Evolutionary conservation across 2,888 invertebrate species (phyloP), one percentile per base, ranked within the genome.

Genomic region (Ectemnius continuus): DNA sequence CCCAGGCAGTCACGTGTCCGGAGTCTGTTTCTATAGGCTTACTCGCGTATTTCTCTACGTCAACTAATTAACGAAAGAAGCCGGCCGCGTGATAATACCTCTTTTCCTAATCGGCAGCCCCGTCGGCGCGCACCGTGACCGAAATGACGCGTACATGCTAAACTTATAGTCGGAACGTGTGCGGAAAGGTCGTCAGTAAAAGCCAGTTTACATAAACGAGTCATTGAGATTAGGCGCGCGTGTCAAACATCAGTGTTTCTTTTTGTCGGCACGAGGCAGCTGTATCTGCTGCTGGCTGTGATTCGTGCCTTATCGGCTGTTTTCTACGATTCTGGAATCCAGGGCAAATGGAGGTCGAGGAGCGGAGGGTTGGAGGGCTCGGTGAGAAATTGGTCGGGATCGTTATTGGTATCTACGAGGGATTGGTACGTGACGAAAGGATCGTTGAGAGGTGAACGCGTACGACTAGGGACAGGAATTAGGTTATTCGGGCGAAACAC

Each of bases 401-500:
- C 20, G 26, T 36, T 28, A 28, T 28, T 28, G 28, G n/a, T 28
- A 16, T 14, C 6, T 14, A 2, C 14, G 14, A 52, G 13, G 52
- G 52, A 11, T 52, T 52, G 4, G 52, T 52, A 52, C 52, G 52
- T 52, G 52, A 52, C 52, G 16, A 52, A 52, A 61, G 64, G 61
- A 73, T 73, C 73, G 67, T 68, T 52, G 65, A 65, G 26, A 20
- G 26, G 20, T 23, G 23, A 52, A 26, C 2, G 48, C 28, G 62
- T 62, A 23, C 26, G 11, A 26, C 47, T 26, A 61, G 60, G 20
- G 66, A 59, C 45, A 57, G 70, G 68, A 80, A 80, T 80, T 80
- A 70, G 79, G 79, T 79, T 80, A 75, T 73, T 77, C 68, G 79
- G 80, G n/a, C 76, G 52, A 20, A 57, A 63, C 57, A 60, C 56